phyloP scores from a whole-genome alignment of 2,113 vertebrate species.

The Gadus chalcogrammus region DNA sequence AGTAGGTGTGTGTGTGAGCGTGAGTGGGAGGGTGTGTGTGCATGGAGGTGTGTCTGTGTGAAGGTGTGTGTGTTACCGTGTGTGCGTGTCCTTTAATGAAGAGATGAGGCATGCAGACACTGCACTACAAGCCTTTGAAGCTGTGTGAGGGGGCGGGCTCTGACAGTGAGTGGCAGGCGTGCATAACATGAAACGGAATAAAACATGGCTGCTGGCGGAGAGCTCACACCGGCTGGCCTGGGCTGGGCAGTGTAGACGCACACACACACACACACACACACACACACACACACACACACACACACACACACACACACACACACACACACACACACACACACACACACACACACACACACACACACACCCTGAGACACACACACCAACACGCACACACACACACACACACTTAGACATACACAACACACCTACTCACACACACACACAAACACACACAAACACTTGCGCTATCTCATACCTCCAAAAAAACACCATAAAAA shows the following conservation, averaged over 20 bases:
- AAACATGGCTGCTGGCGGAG: conserved; percentile 70
- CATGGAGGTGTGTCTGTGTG: neutral
- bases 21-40: too few relatives aligned
- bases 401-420: too few relatives aligned
- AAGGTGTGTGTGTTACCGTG: conserved; percentile 26
- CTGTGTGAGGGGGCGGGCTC: conserved; percentile 52
- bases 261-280: conserved; percentile 2
- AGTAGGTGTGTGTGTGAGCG: neutral
- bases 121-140: conserved; percentile 65
- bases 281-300: too few relatives aligned
- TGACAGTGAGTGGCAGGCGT: conserved; percentile 73
- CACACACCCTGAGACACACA: too few relatives aligned
- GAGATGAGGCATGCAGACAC: conserved; percentile 39
- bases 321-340: too few relatives aligned
- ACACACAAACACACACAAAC: too few relatives aligned
- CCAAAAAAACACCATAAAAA: too few relatives aligned
- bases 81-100: conserved; percentile 51
- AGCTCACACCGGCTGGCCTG: conserved; percentile 56
- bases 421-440: too few relatives aligned
- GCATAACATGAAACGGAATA: conserved; percentile 77
- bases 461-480: too few relatives aligned
- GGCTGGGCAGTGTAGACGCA: conserved; percentile 26
- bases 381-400: too few relatives aligned
- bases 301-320: too few relatives aligned
- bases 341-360: too few relatives aligned